Conservation (phyloP, 2,113 vertebrate species). For the Pseudopipra pipra region DNA sequence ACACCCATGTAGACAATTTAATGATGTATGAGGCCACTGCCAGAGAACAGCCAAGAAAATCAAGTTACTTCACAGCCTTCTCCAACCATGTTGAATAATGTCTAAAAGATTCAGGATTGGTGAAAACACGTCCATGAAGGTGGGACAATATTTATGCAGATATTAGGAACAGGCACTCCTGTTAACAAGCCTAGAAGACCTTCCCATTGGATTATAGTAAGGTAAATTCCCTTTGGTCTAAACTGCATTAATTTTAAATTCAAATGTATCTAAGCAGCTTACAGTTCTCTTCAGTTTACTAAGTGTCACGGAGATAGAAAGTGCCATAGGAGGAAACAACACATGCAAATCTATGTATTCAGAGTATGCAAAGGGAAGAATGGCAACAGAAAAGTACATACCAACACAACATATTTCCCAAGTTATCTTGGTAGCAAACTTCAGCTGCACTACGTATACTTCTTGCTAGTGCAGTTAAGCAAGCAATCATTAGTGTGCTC, state of each 20-base stretch:
- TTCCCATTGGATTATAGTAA: neutral
- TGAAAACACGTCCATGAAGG: neutral
- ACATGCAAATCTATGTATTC: neutral
- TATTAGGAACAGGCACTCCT: neutral
- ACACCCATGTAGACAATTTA: neutral
- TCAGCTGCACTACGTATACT: neutral
- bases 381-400: neutral
- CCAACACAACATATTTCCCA: neutral
- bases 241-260: constrained; percentile 3
- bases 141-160: neutral
- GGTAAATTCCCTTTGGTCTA: neutral
- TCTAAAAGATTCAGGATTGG: neutral
- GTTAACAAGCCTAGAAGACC: neutral
- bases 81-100: neutral
- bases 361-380: neutral
- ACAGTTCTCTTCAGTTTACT: neutral
- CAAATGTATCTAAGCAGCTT: neutral
- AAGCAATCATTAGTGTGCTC: neutral
- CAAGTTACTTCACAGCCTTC: neutral
- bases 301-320: neutral
- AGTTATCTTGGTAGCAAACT: neutral
- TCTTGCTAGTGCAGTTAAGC: neutral
- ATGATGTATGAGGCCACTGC: neutral
- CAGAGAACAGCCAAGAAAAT: neutral
- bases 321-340: neutral